Evolutionary conservation across 2,797 vertebrate species (phyloP), one percentile per base, ranked within the genome.

Genomic region (Pseudocheirus occidentalis): DNA sequence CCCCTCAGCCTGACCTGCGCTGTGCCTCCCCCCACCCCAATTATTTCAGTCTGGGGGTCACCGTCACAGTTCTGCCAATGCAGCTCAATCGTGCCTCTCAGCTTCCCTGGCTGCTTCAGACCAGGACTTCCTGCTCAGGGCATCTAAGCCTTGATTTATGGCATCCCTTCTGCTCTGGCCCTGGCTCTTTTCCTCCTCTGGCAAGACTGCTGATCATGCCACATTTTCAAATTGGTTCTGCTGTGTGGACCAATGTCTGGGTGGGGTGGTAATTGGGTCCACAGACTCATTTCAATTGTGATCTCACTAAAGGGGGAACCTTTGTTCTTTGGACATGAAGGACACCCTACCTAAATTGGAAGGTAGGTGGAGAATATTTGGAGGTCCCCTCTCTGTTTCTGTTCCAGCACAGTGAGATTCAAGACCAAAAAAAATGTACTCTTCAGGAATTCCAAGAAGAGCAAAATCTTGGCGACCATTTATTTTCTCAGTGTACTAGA

Each of bases 151-250:
- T 92, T 58, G 73, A 91, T 97, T 56, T 29, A 95, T 95, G 55
- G 87, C 91, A 27, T 81, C 31, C 91, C 90, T 95, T 92, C 55
- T 55, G 5, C 40, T n/a, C 55, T 46, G 90, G 94, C 40, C 28
- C 53, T 5, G 93, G 56, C 52, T 50, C 90, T 55, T 52, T 94
- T 4, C 89, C 90, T 4, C 81, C 81, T 0, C 40, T 1, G 91
- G 94, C 55, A 12, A 97, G 95, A 95, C 95, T 96, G 97, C 96
- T 94, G 95, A 93, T 96, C 92, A 91, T 3, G 91, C 93, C 96
- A 62, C 96, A 94, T 95, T 97, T 97, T 94, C 96, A 96, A 59
- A 95, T 95, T 92, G 95, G 92, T 96, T 97, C 97, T 95, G 96
- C 94, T 1, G 95, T 54, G 93, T 94, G 90, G 55, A 95, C 94